Conservation (phyloP, 2,888 invertebrate species). For the Tineola bisselliella region DNA sequence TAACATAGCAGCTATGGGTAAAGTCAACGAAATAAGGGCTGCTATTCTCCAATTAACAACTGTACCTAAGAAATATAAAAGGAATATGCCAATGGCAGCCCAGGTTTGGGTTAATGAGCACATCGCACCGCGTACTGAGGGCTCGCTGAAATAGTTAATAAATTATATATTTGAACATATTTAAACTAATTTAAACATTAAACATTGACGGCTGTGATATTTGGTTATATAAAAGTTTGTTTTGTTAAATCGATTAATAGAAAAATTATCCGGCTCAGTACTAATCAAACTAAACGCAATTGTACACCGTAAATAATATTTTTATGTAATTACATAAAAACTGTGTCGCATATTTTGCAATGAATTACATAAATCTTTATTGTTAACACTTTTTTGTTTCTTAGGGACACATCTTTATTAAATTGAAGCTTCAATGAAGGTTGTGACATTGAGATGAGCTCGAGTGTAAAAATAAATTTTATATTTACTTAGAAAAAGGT, state of each 20-base stretch:
- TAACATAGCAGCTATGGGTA: conserved; percentile 58
- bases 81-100: conserved; percentile 52
- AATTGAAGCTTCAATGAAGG: neutral
- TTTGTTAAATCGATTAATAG: no score
- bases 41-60: conserved; percentile 59
- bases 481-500: neutral
- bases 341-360: no score
- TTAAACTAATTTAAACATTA: no score
- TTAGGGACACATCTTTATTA: no score
- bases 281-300: no score
- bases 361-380: no score
- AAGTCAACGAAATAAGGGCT: conserved; percentile 51
- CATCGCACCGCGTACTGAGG: conserved; percentile 60
- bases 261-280: no score
- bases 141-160: conserved; percentile 42
- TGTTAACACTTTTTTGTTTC: no score
- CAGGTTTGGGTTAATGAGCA: conserved; percentile 57
- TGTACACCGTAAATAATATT: no score
- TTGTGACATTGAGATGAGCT: neutral
- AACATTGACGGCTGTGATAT: no score
- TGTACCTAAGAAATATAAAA: conserved; percentile 60
- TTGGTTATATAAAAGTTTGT: no score
- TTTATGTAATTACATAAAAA: no score
- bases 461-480: neutral
- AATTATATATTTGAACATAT: neutral